phyloP scores from a whole-genome alignment of 1,140 invertebrate genomes.

The Ephestia elutella region DNA sequence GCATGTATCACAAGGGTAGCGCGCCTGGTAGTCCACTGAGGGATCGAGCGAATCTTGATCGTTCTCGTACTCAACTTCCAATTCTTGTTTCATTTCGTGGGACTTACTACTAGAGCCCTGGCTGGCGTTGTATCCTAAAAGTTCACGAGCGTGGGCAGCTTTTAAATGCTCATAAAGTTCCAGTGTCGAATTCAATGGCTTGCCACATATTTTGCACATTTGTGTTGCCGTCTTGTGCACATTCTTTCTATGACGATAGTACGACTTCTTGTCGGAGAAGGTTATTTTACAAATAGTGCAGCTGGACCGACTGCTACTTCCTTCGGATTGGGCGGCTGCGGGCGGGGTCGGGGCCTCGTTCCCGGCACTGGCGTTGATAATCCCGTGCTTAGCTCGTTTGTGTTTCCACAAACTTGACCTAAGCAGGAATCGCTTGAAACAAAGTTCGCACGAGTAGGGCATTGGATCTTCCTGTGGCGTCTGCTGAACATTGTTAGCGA shows the following conservation, averaged over 20 bases:
- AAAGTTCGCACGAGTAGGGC: conserved; percentile 65
- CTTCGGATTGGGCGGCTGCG: conserved; percentile 23
- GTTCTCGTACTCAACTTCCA: conserved; percentile 54
- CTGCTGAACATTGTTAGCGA: conserved; percentile 42
- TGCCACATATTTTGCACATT: conserved; percentile 72
- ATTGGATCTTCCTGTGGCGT: conserved; percentile 34
- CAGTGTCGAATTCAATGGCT: conserved; percentile 60
- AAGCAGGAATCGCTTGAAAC: conserved; percentile 68
- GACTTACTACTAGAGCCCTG: conserved; percentile 57
- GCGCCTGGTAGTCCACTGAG: conserved; percentile 59
- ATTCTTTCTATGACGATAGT: conserved; percentile 71
- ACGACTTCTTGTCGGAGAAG: conserved; percentile 71
- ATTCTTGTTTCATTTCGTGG: conserved; percentile 44
- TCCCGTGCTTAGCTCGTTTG: conserved; percentile 71
- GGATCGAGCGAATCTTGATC: conserved; percentile 48
- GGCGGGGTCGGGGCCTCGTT: conserved; percentile 27
- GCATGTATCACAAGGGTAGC: conserved; percentile 67
- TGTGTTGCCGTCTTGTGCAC: conserved; percentile 65
- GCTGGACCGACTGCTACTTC: conserved; percentile 53
- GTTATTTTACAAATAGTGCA: conserved; percentile 73
- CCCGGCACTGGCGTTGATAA: conserved; percentile 48
- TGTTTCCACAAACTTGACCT: conserved; percentile 71
- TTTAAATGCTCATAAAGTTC: conserved; percentile 71
- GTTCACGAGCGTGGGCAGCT: conserved; percentile 63
- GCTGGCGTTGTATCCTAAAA: conserved; percentile 66